Evolutionary conservation across 53 echinoderm and acorn worm genomes (phyloP).

Genomic region (Zoroaster sp.): DNA sequence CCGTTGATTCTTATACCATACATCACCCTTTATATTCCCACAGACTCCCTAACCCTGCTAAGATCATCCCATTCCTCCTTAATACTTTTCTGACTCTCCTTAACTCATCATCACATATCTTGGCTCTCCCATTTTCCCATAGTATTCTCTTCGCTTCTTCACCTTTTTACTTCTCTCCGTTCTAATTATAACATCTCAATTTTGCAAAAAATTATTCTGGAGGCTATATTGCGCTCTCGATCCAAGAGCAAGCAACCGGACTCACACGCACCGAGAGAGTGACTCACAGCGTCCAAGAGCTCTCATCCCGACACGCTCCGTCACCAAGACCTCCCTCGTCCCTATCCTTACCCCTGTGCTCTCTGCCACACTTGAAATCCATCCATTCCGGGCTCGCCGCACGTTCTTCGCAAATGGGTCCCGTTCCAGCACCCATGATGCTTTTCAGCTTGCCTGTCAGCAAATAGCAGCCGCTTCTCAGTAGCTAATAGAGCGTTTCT

Average conservation of each 20-base stretch:
- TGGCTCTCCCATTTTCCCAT: no score
- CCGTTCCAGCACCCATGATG: background rate
- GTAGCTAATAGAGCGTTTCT: constrained; percentile 32
- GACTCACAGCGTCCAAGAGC: constrained; percentile 14
- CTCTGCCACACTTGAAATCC: background rate
- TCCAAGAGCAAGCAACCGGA: background rate
- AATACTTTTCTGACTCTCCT: no score
- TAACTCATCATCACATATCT: no score
- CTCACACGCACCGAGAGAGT: background rate
- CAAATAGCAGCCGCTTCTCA: background rate
- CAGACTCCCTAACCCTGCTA: no score
- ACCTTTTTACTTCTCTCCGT: no score
- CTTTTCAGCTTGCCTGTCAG: background rate
- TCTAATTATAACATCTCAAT: no score
- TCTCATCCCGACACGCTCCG: constrained; percentile 13
- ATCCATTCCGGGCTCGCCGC: background rate
- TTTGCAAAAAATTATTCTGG: no score
- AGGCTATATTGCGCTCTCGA: no score
- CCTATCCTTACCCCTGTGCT: background rate
- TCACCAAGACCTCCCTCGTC: constrained; percentile 1
- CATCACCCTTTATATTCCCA: no score
- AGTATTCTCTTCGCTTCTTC: no score
- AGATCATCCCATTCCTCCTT: no score
- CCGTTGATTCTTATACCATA: no score
- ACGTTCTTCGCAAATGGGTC: background rate